Evolutionary conservation across 2,888 invertebrate genomes (phyloP).

Genomic region (Aspidiotus rigidus): DNA sequence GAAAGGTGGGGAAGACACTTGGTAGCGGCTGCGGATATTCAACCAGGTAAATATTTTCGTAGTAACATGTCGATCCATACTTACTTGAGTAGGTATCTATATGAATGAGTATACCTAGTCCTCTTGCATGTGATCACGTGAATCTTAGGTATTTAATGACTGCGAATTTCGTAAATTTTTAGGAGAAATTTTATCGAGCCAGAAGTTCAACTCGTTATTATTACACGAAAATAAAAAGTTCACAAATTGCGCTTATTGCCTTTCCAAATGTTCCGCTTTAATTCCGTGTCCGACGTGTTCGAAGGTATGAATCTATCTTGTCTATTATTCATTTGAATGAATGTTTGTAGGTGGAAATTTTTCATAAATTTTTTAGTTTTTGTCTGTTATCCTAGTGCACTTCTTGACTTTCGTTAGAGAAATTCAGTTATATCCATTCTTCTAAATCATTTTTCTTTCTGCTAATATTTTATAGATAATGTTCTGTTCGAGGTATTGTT

Average conservation of each 20-base stretch:
- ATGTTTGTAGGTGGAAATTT: not conserved
- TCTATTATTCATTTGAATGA: not conserved
- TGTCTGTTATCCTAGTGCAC: too few species aligned
- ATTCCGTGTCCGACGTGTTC: slow-evolving; percentile 57
- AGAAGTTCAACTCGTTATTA: slow-evolving; percentile 61
- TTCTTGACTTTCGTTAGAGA: too few species aligned
- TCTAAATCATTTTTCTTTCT: not conserved
- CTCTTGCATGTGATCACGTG: too few species aligned
- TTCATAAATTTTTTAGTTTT: too few species aligned
- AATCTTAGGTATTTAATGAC: too few species aligned
- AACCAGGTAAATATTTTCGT: slow-evolving; percentile 47
- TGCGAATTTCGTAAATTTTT: slow-evolving; percentile 11
- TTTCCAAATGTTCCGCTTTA: slow-evolving; percentile 51
- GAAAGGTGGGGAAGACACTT: slow-evolving; percentile 59
- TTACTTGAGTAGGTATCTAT: too few species aligned
- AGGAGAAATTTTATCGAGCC: slow-evolving; percentile 63
- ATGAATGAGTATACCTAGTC: too few species aligned
- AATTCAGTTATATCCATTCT: too few species aligned
- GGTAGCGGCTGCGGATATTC: slow-evolving; percentile 56
- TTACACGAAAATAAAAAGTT: slow-evolving; percentile 49
- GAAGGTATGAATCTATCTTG: slow-evolving; percentile 38
- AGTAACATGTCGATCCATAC: too few species aligned
- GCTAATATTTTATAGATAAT: slow-evolving; percentile 45
- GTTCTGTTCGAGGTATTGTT: slow-evolving; percentile 60
- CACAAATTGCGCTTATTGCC: slow-evolving; percentile 61